Evolutionary conservation across 2,113 vertebrate species (phyloP).

Genomic region (Excalfactoria chinensis): DNA sequence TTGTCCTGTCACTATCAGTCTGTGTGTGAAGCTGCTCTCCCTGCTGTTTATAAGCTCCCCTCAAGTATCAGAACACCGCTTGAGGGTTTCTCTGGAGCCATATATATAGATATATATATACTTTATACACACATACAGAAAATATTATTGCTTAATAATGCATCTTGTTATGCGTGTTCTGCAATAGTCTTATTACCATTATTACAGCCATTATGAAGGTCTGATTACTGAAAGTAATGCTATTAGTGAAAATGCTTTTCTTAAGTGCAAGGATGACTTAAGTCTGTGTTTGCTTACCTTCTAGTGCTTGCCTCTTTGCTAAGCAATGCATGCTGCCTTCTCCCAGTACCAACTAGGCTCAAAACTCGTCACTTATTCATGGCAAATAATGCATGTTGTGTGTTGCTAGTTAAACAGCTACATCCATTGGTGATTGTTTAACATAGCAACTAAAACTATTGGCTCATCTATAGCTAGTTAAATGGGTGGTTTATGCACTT

Average conservation of each 20-base stretch:
- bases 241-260: not conserved
- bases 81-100: too few species aligned
- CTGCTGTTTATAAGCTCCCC: not conserved
- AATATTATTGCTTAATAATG: not conserved
- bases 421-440: not conserved
- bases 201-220: not conserved
- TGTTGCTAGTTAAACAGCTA: not conserved
- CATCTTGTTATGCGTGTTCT: not conserved
- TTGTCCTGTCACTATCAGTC: not conserved
- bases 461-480: not conserved
- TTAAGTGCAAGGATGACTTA: not conserved
- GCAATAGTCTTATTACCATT: not conserved
- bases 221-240: not conserved
- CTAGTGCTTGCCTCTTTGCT: not conserved
- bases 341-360: rapidly evolving
- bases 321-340: not conserved
- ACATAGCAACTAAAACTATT: not conserved
- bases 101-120: rapidly evolving
- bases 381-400: not conserved
- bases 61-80: not conserved
- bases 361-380: not conserved
- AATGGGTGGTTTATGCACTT: not conserved
- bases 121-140: not conserved
- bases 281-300: not conserved
- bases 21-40: not conserved